These are phyloP conservation scores for Malthinus seriepunctatus DNA, from an alignment of 2,888 invertebrate species.

Conservation along the genomic window DNA sequence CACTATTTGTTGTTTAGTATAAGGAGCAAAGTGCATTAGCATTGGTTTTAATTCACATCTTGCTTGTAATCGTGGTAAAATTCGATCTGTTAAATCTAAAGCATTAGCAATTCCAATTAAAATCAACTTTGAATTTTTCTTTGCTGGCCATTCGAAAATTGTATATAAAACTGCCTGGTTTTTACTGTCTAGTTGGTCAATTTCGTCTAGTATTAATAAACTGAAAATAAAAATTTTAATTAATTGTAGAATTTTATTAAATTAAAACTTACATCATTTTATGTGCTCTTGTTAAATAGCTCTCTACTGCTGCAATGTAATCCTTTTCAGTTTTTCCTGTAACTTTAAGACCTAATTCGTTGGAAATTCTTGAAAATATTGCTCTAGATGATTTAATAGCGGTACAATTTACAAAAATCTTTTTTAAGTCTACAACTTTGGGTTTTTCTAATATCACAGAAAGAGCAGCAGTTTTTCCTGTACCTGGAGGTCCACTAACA, in stretches of 20 bases:
- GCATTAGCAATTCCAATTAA: constrained; percentile 95
- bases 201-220: constrained; percentile 89
- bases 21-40: constrained; percentile 89
- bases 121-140: constrained; percentile 69
- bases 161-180: constrained; percentile 87
- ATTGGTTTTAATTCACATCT: constrained; percentile 72
- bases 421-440: constrained; percentile 58
- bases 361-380: constrained; percentile 77
- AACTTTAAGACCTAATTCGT: constrained; percentile 67
- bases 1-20: constrained; percentile 86
- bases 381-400: constrained; percentile 80
- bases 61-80: constrained; percentile 84
- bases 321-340: constrained; percentile 67
- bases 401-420: constrained; percentile 86
- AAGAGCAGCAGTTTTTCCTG: constrained; percentile 92
- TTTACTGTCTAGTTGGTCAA: constrained; percentile 88
- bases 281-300: constrained; percentile 66
- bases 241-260: not conserved
- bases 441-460: constrained; percentile 71
- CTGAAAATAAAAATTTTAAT: constrained; percentile 53
- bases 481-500: constrained; percentile 96
- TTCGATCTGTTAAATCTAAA: constrained; percentile 89
- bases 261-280: constrained; percentile 69
- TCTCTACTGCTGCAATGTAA: constrained; percentile 68
- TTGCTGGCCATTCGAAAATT: constrained; percentile 91